Evolutionary conservation across 2,113 vertebrate species (phyloP).

Genomic region (Varanus salvator): DNA sequence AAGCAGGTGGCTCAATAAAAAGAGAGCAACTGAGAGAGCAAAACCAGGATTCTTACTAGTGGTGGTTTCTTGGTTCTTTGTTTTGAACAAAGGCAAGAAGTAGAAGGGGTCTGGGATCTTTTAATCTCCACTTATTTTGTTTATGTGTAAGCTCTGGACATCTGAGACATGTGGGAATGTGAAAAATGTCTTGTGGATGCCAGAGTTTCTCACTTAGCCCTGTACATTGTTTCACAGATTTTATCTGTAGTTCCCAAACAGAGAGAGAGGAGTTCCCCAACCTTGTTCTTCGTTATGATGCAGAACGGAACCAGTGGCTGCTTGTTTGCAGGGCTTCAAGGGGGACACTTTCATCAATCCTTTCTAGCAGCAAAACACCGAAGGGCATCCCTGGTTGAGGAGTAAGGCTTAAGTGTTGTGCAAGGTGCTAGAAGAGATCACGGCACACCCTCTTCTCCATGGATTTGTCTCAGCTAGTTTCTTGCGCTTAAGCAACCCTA

Average conservation of each 20-base stretch:
- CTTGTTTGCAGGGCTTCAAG: conserved; percentile 22
- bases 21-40: neutral
- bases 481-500: neutral
- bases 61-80: conserved; percentile 36
- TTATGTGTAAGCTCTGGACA: conserved; percentile 60
- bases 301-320: neutral
- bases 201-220: conserved; percentile 51
- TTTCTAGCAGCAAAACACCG: conserved; percentile 8
- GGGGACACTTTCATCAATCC: conserved; percentile 6
- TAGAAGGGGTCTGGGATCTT: conserved; percentile 56
- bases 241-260: conserved; percentile 33
- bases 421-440: neutral
- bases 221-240: conserved; percentile 44
- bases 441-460: neutral
- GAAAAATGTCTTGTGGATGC: conserved; percentile 59
- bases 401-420: neutral
- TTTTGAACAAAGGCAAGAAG: conserved; percentile 41
- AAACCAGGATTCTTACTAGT: neutral
- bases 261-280: neutral
- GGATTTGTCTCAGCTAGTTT: neutral
- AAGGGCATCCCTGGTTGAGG: neutral
- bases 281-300: conserved; percentile 19
- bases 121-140: conserved; percentile 60
- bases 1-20: conserved; percentile 4
- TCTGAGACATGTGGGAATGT: conserved; percentile 67